A percentile compares a stretch with the other conserved stretches of the same genome.
Conservation (phyloP, 2,797 vertebrate species). For the Myotis daubentonii region DNA sequence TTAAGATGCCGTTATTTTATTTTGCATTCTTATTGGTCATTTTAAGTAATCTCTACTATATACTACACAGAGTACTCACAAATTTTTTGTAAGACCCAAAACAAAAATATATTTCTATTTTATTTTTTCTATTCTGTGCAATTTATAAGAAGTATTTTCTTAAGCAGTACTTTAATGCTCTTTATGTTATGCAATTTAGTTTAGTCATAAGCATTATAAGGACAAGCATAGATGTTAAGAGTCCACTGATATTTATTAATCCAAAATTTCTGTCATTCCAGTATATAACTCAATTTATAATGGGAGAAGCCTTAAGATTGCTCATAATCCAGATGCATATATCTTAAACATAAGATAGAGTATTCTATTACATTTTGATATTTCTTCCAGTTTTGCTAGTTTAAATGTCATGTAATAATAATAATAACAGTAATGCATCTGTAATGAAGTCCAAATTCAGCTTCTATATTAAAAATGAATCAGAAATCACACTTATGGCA, state of each 20-base stretch:
- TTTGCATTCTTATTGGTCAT: background rate
- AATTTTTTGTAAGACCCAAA: background rate
- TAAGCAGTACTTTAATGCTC: background rate
- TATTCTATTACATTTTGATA: constrained; percentile 53
- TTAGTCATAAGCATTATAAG: background rate
- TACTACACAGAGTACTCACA: background rate
- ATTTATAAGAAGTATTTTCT: background rate
- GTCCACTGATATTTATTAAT: background rate
- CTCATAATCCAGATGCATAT: constrained; percentile 69
- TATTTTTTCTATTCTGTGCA: background rate
- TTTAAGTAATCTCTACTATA: background rate
- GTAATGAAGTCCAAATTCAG: background rate
- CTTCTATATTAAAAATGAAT: background rate
- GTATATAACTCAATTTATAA: constrained; percentile 32
- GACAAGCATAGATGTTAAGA: background rate
- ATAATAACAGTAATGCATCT: background rate
- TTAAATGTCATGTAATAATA: background rate
- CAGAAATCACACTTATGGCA: background rate
- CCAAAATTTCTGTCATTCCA: background rate
- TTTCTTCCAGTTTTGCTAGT: background rate
- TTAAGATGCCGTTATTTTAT: background rate
- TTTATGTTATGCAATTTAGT: background rate
- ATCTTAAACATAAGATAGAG: background rate
- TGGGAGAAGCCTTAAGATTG: constrained; percentile 65
- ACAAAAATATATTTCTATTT: background rate